phyloP scores from a whole-genome alignment of 2,113 vertebrate species.

The Gopherus flavomarginatus region DNA sequence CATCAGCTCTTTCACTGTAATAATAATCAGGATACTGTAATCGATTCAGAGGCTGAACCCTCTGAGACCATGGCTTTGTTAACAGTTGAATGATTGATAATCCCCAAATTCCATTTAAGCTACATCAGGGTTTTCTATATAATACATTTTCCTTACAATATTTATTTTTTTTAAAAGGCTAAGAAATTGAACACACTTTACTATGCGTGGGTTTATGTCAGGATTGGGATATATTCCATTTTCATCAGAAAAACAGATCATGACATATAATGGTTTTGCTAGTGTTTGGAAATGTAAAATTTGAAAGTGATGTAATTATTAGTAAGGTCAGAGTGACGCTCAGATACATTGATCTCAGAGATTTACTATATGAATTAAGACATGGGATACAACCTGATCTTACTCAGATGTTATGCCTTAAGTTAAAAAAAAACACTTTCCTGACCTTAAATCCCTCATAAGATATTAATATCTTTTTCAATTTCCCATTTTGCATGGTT shows the following conservation, averaged over 20 bases:
- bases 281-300: slow-evolving; percentile 60
- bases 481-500: not conserved
- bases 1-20: not conserved
- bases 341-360: slow-evolving; percentile 57
- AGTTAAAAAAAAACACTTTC: not conserved
- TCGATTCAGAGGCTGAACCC: not conserved
- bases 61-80: not conserved
- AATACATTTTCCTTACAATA: slow-evolving; percentile 20
- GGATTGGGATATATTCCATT: not conserved
- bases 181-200: slow-evolving; percentile 54
- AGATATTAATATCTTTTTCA: not conserved
- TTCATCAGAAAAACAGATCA: slow-evolving; percentile 57
- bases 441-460: not conserved
- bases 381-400: slow-evolving; percentile 49
- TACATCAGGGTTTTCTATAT: not conserved
- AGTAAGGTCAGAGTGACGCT: slow-evolving; percentile 69
- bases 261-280: slow-evolving; percentile 55
- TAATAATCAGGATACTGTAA: not conserved
- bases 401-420: slow-evolving; percentile 55
- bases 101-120: not conserved
- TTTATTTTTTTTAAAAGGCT: slow-evolving; percentile 45
- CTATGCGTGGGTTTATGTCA: slow-evolving; percentile 19
- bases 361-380: slow-evolving; percentile 64
- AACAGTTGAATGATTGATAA: not conserved
- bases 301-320: slow-evolving; percentile 75